Evolutionary conservation across 1,140 invertebrate species (phyloP), one percentile per base, ranked within the genome.

Genomic region (Bacillus rossius): DNA sequence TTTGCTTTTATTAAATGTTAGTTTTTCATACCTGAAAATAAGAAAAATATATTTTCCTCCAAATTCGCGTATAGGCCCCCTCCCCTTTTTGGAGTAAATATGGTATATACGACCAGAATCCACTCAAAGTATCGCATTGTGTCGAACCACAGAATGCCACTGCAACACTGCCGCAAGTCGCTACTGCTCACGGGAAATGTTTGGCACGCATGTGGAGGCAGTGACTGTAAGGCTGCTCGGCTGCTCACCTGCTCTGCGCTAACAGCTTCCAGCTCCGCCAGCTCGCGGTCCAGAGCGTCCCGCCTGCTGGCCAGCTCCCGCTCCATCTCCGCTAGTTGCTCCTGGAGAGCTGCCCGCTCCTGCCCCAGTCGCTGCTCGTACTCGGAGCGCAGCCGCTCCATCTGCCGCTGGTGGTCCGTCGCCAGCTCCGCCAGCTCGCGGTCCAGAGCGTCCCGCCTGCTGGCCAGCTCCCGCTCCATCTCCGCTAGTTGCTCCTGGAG

Each of bases 321-420:
- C 40, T 83, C 81, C 65, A 88, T 85, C 54, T 86, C 82, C 82
- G 75, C 0, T 86, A 67, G 75, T 23, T 67, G 71, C 29, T 79
- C 71, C 25, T 76, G 76, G 10, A 71, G 71, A 1, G 63, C 51
- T 26, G 77, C 73, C 8, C 78, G 42, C 60, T 78, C 72, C 2
- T 23, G 63, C 23, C 57, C 66, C 1, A 76, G 66, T 19, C 65
- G 67, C 8, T 65, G 64, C 50, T 70, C 68, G 1, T n/a, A n/a
- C n/a, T n/a, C n/a, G n/a, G n/a, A n/a, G n/a, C n/a, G n/a, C n/a
- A n/a, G n/a, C n/a, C n/a, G n/a, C n/a, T n/a, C n/a, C n/a, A 71
- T 55, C 49, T 2, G 22, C 16, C 22, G 19, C n/a, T n/a, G 25
- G 25, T 23, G 73, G 62, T 71, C 73, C 49, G 53, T 74, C 14